Evolutionary conservation across 2,113 vertebrate genomes (phyloP).

Genomic region (Sisor rabdophorus): DNA sequence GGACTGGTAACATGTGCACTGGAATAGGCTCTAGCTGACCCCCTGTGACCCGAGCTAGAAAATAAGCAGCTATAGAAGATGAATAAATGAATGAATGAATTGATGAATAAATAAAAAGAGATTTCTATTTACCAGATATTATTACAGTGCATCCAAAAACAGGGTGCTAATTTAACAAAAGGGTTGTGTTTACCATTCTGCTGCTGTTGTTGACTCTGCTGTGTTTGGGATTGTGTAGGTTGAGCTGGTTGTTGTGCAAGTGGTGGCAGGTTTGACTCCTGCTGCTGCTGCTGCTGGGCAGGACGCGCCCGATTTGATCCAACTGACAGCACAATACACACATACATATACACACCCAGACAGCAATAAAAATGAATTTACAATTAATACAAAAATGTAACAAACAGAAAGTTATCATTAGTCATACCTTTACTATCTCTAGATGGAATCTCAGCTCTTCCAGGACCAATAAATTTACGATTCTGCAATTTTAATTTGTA

Average conservation of each 20-base stretch:
- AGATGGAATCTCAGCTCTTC: conserved; percentile 82
- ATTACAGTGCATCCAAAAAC: no score
- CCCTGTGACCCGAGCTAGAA: no score
- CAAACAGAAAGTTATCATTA: background rate
- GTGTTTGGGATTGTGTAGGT: conserved; percentile 66
- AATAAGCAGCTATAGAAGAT: no score
- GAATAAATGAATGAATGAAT: no score
- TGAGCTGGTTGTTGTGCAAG: conserved; percentile 66
- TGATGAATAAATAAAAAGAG: no score
- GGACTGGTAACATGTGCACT: no score
- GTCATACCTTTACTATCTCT: conserved; percentile 91
- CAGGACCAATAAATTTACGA: conserved; percentile 78
- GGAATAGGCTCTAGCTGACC: no score
- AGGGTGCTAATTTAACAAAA: background rate
- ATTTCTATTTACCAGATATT: no score
- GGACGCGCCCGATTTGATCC: conserved; percentile 83
- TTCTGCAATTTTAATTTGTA: conserved; percentile 66
- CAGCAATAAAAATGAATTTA: background rate
- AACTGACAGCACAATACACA: conserved; percentile 50
- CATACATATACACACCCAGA: background rate
- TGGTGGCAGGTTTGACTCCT: conserved; percentile 69
- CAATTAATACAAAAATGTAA: background rate
- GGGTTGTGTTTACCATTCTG: conserved; percentile 81
- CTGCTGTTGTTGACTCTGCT: conserved; percentile 78
- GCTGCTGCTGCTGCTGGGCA: conserved; percentile 77